Evolutionary conservation across 2,888 invertebrate genomes (phyloP).

Genomic region (Desoria tigrina): DNA sequence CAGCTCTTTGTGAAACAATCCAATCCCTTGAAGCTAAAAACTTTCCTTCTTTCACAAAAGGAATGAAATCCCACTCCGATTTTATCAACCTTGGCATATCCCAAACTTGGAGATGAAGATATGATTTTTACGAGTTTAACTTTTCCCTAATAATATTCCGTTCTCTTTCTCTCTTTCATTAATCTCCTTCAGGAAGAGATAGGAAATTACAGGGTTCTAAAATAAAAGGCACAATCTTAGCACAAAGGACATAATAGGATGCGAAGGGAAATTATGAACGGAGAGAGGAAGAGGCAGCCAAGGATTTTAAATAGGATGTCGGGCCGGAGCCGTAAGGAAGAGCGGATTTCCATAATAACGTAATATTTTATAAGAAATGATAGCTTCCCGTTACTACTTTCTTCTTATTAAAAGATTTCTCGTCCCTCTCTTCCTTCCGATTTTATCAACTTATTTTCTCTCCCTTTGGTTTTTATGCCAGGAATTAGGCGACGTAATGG

Average conservation of each 20-base stretch:
- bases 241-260: no score
- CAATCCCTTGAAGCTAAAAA: conserved; percentile 8
- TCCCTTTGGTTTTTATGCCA: conserved; percentile 35
- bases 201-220: no score
- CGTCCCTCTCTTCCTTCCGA: conserved; percentile 5
- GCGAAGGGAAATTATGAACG: no score
- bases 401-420: conserved; percentile 46
- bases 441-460: conserved; percentile 21
- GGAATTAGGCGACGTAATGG: conserved; percentile 33
- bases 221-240: no score
- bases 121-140: no score
- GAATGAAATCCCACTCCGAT: conserved; percentile 1
- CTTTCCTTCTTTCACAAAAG: conserved; percentile 1
- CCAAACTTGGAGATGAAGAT: no score
- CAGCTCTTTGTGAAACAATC: not conserved
- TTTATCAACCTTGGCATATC: not conserved
- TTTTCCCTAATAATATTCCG: no score
- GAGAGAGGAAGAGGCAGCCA: not conserved
- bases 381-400: conserved; percentile 41
- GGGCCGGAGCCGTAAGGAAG: conserved; percentile 20
- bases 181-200: no score
- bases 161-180: no score
- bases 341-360: conserved; percentile 49
- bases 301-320: conserved; percentile 1
- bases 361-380: conserved; percentile 45